Base-by-base conservation (phyloP, 2,113 vertebrate genomes). In the Psittacara wagleri region DNA sequence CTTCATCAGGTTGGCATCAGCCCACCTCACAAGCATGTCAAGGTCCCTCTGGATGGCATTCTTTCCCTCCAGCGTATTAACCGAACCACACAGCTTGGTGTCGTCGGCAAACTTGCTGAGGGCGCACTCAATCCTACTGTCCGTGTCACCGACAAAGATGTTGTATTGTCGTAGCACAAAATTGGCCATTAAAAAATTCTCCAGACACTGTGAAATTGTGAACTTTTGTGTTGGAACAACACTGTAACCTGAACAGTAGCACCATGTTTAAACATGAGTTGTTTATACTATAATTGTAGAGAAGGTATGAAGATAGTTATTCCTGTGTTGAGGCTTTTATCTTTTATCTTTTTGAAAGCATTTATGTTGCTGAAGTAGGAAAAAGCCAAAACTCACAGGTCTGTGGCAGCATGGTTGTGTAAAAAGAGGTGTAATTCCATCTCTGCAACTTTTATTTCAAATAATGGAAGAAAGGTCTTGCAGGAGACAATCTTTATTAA, bases 211-310 rank as follows among this genome's bases (percentile, higher is more conserved):
- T 22, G 28, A 23, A 37, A 15, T 37, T 63, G 41, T 16, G 27
- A n/a, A 18, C 24, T 6, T 2, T 22, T 52, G 10, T 44, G 1
- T 39, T 22, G 49, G 49, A 57, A 24, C 24, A 19, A 7, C 43
- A 15, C 31, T 33, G 16, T 20, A 28, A 49, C 20, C 22, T 61
- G 17, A 37, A 20, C 15, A 19, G 19, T 66, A 24, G 3, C n/a
- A 12, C 7, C 2, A 0, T 0, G 0, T 61, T 67, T 69, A 27
- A 31, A 6, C 7, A 0, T 12, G 5, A 12, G 4, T 43, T 75
- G 4, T 41, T 88, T 52, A 6, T 66, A 29, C 8, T 17, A 1
- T 28, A 59, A 4, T 48, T 64, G 17, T 20, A 19, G 48, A 57
- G n/a, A 64, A 57, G n/a, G 73, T 33, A 33, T 11, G 28, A 69